Conservation (phyloP, 35 echinoderm and acorn worm genomes). For the Eucidaris tribuloides region DNA sequence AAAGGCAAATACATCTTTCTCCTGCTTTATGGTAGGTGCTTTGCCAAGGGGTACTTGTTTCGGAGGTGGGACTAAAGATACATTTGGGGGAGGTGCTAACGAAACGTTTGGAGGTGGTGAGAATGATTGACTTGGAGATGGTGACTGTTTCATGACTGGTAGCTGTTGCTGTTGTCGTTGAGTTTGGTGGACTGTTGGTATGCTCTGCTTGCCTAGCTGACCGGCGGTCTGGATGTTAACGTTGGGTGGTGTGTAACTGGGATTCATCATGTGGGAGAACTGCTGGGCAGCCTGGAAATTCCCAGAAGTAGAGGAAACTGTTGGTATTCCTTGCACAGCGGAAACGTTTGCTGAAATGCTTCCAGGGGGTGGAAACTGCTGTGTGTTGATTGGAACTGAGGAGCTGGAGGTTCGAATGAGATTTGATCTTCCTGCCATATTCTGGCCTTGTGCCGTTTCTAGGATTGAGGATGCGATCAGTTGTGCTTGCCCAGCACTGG, state of each 20-base stretch:
- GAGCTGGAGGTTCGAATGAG: too few relatives aligned
- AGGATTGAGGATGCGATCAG: conserved; percentile 14
- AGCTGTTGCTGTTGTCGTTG: too few relatives aligned
- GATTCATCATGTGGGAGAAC: neutral
- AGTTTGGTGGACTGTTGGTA: too few relatives aligned
- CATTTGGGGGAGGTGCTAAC: neutral
- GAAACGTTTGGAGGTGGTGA: neutral
- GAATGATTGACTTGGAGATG: neutral
- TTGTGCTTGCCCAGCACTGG: conserved; percentile 10
- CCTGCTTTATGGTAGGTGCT: neutral
- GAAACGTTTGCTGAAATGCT: too few relatives aligned
- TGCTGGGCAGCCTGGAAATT: too few relatives aligned
- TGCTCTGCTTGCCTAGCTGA: too few relatives aligned
- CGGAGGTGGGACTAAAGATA: neutral
- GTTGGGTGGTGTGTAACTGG: conserved; percentile 20
- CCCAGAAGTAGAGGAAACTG: too few relatives aligned
- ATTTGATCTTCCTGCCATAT: too few relatives aligned
- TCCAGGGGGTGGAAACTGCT: too few relatives aligned
- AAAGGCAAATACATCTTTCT: conserved; percentile 27
- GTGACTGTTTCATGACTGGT: too few relatives aligned
- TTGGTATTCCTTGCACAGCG: too few relatives aligned
- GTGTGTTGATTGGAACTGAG: too few relatives aligned
- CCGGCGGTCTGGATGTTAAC: conserved; percentile 6
- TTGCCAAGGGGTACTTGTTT: neutral
- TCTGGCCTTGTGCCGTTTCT: neutral